phyloP scores from a whole-genome alignment of 2,797 vertebrate genomes.

The Pogoniulus pusillus region DNA sequence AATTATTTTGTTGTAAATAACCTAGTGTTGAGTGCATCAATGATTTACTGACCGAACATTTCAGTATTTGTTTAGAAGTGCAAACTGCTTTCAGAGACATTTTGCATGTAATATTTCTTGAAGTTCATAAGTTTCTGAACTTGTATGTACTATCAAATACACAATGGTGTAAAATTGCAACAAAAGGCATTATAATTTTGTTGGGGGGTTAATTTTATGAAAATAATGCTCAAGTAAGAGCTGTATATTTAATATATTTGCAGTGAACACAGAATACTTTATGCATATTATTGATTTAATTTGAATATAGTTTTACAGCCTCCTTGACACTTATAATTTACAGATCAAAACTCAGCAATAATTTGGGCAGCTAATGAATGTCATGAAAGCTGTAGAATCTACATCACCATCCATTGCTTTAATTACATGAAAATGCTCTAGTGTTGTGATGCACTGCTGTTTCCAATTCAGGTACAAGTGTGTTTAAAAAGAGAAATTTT shows the following conservation, averaged over 20 bases:
- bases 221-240: conserved; percentile 91
- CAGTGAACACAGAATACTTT: conserved; percentile 92
- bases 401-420: conserved; percentile 84
- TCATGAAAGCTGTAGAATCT: conserved; percentile 98
- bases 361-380: conserved; percentile 99
- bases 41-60: conserved; percentile 91
- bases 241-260: conserved; percentile 99
- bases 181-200: conserved; percentile 98
- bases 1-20: conserved; percentile 95
- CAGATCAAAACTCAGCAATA: conserved; percentile 99
- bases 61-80: conserved; percentile 97
- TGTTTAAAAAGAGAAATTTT: conserved; percentile 80
- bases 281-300: conserved; percentile 93
- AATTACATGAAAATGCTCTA: conserved; percentile 83
- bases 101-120: conserved; percentile 99
- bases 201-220: conserved; percentile 99
- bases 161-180: conserved; percentile 95
- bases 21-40: conserved; percentile 93
- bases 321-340: conserved; percentile 96
- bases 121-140: conserved; percentile 92
- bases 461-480: conserved; percentile 84
- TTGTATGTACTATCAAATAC: conserved; percentile 90
- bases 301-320: conserved; percentile 97
- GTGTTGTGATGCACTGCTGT: conserved; percentile 84
- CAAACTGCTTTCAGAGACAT: conserved; percentile 95